phyloP scores from a whole-genome alignment of 2,888 invertebrate genomes.

The Melangyna quadrimaculata region DNA sequence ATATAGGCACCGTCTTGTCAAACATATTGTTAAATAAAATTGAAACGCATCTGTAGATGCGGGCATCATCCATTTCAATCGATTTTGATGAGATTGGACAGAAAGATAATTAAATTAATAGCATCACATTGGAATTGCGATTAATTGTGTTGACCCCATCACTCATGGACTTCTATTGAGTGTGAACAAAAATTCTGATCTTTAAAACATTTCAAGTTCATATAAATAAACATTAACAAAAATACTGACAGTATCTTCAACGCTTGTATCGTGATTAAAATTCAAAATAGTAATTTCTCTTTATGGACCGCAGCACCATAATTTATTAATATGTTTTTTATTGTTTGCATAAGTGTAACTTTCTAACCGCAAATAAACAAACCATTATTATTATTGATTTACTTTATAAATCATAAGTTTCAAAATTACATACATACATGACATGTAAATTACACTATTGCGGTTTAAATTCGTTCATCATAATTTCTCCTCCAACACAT shows the following conservation, averaged over 20 bases:
- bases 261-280: not conserved
- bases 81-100: slow-evolving; percentile 24
- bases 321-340: not conserved
- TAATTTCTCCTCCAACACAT: slow-evolving; percentile 5
- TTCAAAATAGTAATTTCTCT: slow-evolving; percentile 34
- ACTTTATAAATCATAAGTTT: slow-evolving; percentile 24
- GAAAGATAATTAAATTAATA: slow-evolving; percentile 38
- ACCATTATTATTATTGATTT: slow-evolving; percentile 34
- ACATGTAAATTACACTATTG: slow-evolving; percentile 3
- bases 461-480: not conserved
- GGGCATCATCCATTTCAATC: slow-evolving; percentile 43
- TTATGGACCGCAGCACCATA: slow-evolving; percentile 12
- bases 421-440: not conserved
- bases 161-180: slow-evolving; percentile 5
- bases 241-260: too few relatives aligned
- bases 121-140: not conserved
- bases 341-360: slow-evolving; percentile 49
- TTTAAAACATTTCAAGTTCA: not conserved
- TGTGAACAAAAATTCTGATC: not conserved
- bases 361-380: slow-evolving; percentile 62
- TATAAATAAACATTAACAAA: too few relatives aligned
- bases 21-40: slow-evolving; percentile 17
- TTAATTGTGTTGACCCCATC: not conserved
- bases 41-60: slow-evolving; percentile 10
- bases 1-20: not conserved